Evolutionary conservation across 1,140 invertebrate genomes (phyloP).

Genomic region (Paraescarpia echinospica): DNA sequence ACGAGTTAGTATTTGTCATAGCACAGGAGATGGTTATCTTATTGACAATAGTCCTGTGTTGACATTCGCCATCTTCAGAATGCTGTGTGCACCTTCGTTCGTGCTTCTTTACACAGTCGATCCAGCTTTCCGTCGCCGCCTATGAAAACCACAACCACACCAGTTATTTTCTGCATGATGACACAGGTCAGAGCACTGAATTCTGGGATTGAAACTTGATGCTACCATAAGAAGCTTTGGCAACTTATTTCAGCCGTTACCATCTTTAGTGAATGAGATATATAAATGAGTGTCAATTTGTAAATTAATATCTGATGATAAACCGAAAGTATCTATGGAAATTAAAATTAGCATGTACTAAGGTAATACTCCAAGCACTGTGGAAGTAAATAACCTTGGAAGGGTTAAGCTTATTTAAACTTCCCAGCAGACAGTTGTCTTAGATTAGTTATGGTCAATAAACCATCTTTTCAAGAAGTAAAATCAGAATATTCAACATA

Average conservation of each 20-base stretch:
- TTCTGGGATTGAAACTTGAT: not conserved
- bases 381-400: not conserved
- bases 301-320: not conserved
- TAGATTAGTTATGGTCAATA: too few species aligned
- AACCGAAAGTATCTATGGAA: not conserved
- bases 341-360: not conserved
- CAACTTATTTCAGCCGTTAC: not conserved
- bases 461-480: not conserved
- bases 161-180: not conserved
- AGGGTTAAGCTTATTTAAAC: not conserved
- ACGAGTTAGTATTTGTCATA: not conserved
- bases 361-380: not conserved
- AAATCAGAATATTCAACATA: not conserved
- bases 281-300: not conserved
- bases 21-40: not conserved
- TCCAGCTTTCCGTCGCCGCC: constrained; percentile 15
- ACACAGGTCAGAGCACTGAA: not conserved
- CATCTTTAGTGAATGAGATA: not conserved
- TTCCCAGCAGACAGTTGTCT: not conserved
- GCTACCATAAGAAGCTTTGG: too few species aligned
- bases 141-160: not conserved
- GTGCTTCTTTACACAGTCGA: constrained; percentile 8
- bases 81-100: not conserved
- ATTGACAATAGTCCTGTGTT: not conserved
- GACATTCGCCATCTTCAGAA: not conserved